These are phyloP conservation scores for Leguminivora glycinivorella DNA, from an alignment of 1,140 invertebrate genomes.

Conservation along the genomic window DNA sequence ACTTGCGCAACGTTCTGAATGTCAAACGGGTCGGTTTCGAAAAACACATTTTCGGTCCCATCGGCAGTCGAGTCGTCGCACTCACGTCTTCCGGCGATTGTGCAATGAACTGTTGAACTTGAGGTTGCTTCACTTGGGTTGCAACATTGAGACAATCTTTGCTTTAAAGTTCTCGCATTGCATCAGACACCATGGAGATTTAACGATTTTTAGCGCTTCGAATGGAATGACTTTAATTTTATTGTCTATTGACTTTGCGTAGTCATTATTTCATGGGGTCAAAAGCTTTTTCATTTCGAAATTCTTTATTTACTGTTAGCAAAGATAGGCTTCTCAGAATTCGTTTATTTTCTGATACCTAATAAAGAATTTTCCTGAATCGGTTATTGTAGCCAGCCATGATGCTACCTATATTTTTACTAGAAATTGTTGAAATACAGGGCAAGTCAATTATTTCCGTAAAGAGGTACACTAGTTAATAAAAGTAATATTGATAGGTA, in stretches of 20 bases:
- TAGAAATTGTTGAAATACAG: too few relatives aligned
- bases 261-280: too few relatives aligned
- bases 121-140: constrained; percentile 36
- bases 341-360: too few relatives aligned
- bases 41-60: constrained; percentile 55
- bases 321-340: too few relatives aligned
- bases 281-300: too few relatives aligned
- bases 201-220: neutral
- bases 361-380: too few relatives aligned
- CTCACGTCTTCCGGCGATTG: constrained; percentile 49
- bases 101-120: constrained; percentile 53
- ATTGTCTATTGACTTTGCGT: neutral
- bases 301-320: too few relatives aligned
- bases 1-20: constrained; percentile 57
- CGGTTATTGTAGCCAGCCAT: too few relatives aligned
- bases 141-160: neutral
- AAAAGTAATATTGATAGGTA: too few relatives aligned
- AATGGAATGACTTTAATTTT: neutral
- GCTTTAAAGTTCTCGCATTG: neutral
- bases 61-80: constrained; percentile 44
- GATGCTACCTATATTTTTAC: too few relatives aligned
- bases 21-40: constrained; percentile 55
- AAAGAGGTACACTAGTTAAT: too few relatives aligned
- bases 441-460: too few relatives aligned
- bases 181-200: neutral